Evolutionary conservation across 2,888 invertebrate species (phyloP).

Genomic region (Apomyelois bistriatella): DNA sequence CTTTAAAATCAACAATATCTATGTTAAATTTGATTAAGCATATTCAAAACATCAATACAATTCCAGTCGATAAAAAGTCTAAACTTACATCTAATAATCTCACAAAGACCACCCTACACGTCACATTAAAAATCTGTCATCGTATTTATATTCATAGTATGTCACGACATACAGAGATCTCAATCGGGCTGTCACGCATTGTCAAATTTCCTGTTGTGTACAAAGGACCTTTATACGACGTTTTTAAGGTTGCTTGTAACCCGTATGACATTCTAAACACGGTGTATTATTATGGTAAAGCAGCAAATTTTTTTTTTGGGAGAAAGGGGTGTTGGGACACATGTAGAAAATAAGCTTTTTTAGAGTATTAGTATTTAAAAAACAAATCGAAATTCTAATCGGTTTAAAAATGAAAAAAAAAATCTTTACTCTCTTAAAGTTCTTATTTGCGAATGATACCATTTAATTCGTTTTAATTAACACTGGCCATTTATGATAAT

Average conservation of each 20-base stretch:
- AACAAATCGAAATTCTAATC: too few species aligned
- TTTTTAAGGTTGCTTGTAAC: constrained; percentile 39
- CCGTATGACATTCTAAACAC: not conserved
- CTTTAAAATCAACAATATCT: too few species aligned
- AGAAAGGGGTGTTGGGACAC: too few species aligned
- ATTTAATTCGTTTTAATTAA: too few species aligned
- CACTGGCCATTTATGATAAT: too few species aligned
- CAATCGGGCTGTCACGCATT: constrained; percentile 40
- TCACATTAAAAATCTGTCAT: constrained; percentile 4
- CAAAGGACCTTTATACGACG: constrained; percentile 44
- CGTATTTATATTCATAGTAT: constrained; percentile 5
- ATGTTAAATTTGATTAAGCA: not conserved
- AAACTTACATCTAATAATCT: not conserved
- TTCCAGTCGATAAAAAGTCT: not conserved
- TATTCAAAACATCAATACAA: not conserved
- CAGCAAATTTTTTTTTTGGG: too few species aligned
- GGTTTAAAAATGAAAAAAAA: too few species aligned
- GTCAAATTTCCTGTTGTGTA: constrained; percentile 40
- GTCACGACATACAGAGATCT: constrained; percentile 23
- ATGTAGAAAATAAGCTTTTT: too few species aligned
- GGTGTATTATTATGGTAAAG: not conserved
- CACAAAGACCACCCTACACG: constrained; percentile 1
- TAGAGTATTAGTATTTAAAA: too few species aligned
- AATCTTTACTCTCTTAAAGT: too few species aligned
- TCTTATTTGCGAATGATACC: too few species aligned